Conservation (phyloP, 2,113 vertebrate genomes). For the Arizona elegans region DNA sequence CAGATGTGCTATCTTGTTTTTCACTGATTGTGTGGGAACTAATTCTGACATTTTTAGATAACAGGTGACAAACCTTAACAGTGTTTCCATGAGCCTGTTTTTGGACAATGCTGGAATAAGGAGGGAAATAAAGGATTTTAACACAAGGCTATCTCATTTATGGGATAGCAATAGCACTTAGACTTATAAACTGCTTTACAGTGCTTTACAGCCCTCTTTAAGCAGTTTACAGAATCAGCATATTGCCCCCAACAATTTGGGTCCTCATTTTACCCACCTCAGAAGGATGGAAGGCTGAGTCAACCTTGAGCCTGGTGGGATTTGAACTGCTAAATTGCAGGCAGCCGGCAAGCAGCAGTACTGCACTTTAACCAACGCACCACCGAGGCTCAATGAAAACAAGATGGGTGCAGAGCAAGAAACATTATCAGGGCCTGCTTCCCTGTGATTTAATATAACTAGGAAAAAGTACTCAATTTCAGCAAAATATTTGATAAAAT, state of each 20-base stretch:
- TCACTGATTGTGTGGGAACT: background rate
- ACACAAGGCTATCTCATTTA: background rate
- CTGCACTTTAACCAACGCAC: no score
- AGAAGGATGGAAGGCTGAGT: no score
- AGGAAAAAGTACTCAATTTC: background rate
- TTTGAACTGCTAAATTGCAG: no score
- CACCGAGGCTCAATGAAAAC: background rate
- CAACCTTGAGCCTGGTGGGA: no score
- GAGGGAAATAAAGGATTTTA: background rate
- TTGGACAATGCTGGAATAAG: background rate
- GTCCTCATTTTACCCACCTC: no score
- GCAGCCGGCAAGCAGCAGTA: no score
- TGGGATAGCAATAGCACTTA: background rate
- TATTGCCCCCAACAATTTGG: no score
- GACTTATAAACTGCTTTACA: no score
- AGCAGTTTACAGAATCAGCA: no score
- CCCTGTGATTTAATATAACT: background rate
- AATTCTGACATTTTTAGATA: background rate
- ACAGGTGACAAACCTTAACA: background rate
- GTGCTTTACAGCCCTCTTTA: no score
- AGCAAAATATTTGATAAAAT: background rate
- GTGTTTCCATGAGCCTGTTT: background rate
- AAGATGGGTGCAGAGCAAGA: background rate
- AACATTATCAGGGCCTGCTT: background rate
- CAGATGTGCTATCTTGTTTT: background rate